phyloP scores from a whole-genome alignment of 2,888 invertebrate genomes.

The Macrosoma leucophasiata region DNA sequence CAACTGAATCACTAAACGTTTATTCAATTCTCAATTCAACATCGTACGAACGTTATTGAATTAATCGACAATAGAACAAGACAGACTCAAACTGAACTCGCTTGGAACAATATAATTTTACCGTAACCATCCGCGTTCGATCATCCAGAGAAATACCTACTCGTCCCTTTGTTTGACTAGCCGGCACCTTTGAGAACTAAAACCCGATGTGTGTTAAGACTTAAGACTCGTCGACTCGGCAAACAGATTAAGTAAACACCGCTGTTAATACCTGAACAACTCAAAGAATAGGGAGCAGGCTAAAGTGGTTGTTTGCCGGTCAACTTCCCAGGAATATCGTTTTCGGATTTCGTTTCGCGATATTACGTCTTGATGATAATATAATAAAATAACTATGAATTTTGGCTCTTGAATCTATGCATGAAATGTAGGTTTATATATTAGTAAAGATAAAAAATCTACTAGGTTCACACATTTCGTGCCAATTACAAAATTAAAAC shows the following conservation, averaged over 20 bases:
- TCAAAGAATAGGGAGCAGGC: conserved; percentile 68
- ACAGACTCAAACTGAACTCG: too few relatives aligned
- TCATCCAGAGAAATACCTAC: conserved; percentile 57
- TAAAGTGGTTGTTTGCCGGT: conserved; percentile 46
- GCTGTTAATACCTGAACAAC: conserved; percentile 67
- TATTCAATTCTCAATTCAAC: too few relatives aligned
- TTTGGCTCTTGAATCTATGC: conserved; percentile 6
- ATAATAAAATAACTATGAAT: conserved; percentile 10
- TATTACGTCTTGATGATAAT: too few relatives aligned
- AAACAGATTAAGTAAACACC: conserved; percentile 62
- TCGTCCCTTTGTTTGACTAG: conserved; percentile 60
- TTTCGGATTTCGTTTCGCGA: too few relatives aligned
- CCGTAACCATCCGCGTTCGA: conserved; percentile 48
- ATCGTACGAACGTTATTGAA: too few relatives aligned
- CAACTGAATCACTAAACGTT: too few relatives aligned
- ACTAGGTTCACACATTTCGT: too few relatives aligned
- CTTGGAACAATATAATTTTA: conserved; percentile 54
- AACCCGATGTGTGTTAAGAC: conserved; percentile 72
- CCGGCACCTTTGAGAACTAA: conserved; percentile 73
- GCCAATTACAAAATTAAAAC: too few relatives aligned
- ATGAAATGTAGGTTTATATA: too few relatives aligned
- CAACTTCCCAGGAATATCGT: conserved; percentile 46
- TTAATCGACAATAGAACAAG: too few relatives aligned
- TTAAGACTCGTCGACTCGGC: conserved; percentile 64
- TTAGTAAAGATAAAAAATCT: too few relatives aligned